Evolutionary conservation across 1,140 invertebrate species (phyloP), one percentile per base, ranked within the genome.

Genomic region (Polypedilum vanderplanki): DNA sequence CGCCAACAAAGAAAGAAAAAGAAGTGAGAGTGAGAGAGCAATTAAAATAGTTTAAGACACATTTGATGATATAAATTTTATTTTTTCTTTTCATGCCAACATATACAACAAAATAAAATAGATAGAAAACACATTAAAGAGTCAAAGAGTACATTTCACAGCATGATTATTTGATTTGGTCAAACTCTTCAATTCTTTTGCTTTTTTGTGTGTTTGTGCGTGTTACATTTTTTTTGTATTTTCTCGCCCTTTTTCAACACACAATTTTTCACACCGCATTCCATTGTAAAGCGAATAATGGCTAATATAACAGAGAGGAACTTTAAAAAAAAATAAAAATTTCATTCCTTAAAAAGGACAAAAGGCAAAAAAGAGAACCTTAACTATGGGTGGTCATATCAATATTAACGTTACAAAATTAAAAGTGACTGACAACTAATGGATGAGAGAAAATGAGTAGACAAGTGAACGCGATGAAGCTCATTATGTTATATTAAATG

Each of bases 401-500:
- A 57, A 57, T 57, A 57, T 57, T 57, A 33, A 33, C 24, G 24
- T 33, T 33, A 57, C 12, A 57, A n/a, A 57, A 12, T 12, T 57
- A 57, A 12, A 15, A 57, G 46, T 57, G n/a, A 57, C 46, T 57
- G 46, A 57, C 46, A 57, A n/a, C 46, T 57, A 57, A 57, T 57
- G n/a, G 24, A n/a, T n/a, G n/a, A n/a, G n/a, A n/a, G 46, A 57
- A n/a, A 57, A 57, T 57, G 46, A 57, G 46, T 57, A 57, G 46
- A 57, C 46, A n/a, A 57, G 46, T n/a, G 12, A 57, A 57, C 12
- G 10, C n/a, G 46, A 57, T 12, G n/a, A n/a, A 57, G 46, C 46
- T 57, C 46, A 57, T 57, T 57, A 57, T 57, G n/a, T 57, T 57
- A 57, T 57, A 57, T 57, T 57, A 57, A 57, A 57, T 57, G 46